Conservation (phyloP, 2,888 invertebrate species). For the Patella ulyssiponensis region DNA sequence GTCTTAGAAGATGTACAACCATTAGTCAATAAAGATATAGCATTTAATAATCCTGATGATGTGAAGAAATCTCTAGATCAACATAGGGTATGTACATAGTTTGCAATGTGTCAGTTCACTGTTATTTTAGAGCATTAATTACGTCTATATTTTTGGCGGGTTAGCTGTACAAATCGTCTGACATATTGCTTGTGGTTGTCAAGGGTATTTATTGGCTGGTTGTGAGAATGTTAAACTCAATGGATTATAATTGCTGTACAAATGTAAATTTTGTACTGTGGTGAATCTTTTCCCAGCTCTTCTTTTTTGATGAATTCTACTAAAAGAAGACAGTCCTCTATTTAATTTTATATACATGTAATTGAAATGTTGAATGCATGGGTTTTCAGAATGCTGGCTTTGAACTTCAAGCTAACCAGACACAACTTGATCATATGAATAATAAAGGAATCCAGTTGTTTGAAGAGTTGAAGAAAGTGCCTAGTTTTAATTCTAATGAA, state of each 20-base stretch:
- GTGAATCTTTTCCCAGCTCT: neutral
- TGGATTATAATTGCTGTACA: too few relatives aligned
- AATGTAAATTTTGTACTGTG: neutral
- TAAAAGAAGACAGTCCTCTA: neutral
- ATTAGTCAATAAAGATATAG: conserved; percentile 54
- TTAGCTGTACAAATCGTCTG: too few relatives aligned
- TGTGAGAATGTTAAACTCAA: too few relatives aligned
- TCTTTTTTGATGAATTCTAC: neutral
- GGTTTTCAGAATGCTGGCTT: conserved; percentile 64
- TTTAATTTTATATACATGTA: too few relatives aligned
- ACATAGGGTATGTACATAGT: conserved; percentile 56
- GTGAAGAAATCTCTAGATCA: conserved; percentile 65
- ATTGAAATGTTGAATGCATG: too few relatives aligned
- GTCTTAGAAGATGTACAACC: conserved; percentile 58
- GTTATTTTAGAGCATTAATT: neutral
- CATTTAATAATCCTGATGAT: conserved; percentile 54
- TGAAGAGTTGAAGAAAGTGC: conserved; percentile 64
- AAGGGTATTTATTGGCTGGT: too few relatives aligned
- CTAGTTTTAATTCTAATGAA: conserved; percentile 54
- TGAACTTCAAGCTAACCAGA: conserved; percentile 73
- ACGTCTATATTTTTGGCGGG: neutral
- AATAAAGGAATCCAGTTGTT: conserved; percentile 76
- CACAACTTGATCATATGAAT: conserved; percentile 77
- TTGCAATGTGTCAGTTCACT: neutral
- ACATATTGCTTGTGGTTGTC: too few relatives aligned